phyloP scores from a whole-genome alignment of 2,797 vertebrate genomes.

The Dryobates pubescens region DNA sequence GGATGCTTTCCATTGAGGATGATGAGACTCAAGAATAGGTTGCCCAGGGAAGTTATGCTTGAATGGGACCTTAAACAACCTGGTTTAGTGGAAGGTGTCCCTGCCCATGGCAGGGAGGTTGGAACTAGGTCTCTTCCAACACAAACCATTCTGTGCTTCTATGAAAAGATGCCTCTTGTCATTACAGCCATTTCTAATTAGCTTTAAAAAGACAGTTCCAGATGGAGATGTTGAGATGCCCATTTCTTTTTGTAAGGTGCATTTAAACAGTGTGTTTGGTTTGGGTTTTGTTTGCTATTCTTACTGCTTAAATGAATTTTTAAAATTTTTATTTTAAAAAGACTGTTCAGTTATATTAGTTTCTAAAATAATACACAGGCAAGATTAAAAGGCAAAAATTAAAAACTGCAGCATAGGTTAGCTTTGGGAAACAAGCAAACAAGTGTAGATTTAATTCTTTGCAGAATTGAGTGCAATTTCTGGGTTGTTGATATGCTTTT shows the following conservation, averaged over 20 bases:
- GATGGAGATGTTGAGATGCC: not conserved
- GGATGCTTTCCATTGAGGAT: no score
- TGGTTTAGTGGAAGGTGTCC: no score
- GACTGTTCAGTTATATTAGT: not conserved
- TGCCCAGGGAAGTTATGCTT: no score
- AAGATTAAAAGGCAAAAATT: not conserved
- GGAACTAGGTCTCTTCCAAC: no score
- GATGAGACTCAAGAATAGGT: no score
- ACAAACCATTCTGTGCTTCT: no score
- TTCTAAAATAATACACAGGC: not conserved
- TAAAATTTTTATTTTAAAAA: no score
- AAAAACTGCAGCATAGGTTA: not conserved
- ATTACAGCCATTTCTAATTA: not conserved
- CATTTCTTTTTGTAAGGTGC: not conserved
- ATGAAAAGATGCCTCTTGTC: not conserved
- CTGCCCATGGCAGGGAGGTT: no score
- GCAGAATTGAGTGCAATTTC: not conserved
- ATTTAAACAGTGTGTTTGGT: not conserved
- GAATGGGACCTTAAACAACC: no score
- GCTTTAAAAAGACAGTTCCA: not conserved
- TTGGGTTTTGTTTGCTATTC: not conserved
- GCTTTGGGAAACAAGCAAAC: not conserved
- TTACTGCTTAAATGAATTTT: not conserved
- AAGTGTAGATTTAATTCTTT: not conserved
- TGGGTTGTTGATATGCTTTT: not conserved